Percentiles rank a stretch among this genome's conserved stretches.
phyloP scores from a whole-genome alignment of 2,797 vertebrate genomes.

The Syngnathus rostellatus region DNA sequence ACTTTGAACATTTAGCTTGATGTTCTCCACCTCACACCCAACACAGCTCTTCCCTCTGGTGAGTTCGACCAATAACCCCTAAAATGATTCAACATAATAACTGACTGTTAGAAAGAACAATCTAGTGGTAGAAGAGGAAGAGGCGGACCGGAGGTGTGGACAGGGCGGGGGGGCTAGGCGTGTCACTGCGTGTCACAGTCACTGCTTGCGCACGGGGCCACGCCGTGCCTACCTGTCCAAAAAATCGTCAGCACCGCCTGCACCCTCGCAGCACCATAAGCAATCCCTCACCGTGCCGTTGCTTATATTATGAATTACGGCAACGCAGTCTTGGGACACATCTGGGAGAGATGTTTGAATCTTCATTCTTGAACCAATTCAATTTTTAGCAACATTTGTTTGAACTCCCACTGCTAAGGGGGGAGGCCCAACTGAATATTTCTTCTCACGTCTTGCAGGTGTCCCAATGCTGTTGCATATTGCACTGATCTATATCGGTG shows the following conservation, averaged over 20 bases:
- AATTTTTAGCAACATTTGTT: not conserved
- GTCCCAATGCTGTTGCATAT: not conserved
- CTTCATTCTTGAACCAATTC: not conserved
- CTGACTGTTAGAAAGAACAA: slow-evolving; percentile 5
- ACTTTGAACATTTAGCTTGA: slow-evolving; percentile 25
- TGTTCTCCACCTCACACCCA: slow-evolving; percentile 9
- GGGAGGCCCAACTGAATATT: not conserved
- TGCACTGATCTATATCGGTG: not conserved
- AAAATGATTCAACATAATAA: not conserved
- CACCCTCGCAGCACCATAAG: slow-evolving; percentile 1
- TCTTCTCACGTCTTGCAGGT: not conserved
- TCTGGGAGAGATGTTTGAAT: not conserved
- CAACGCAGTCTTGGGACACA: not conserved
- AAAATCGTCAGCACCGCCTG: slow-evolving; percentile 42
- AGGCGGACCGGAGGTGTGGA: slow-evolving; percentile 20
- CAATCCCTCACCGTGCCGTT: not conserved
- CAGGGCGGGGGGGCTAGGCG: slow-evolving; percentile 70
- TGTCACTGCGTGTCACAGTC: slow-evolving; percentile 76
- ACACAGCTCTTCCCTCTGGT: not conserved
- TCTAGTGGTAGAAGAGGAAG: slow-evolving; percentile 9
- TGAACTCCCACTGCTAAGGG: too few species aligned
- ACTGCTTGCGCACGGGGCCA: slow-evolving; percentile 70
- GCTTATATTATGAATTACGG: not conserved
- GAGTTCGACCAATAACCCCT: not conserved
- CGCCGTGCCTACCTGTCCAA: slow-evolving; percentile 69